A percentile compares a stretch with the other conserved stretches of the same genome.
Conservation (phyloP, 2,797 vertebrate species). For the Molossus alvarezi region DNA sequence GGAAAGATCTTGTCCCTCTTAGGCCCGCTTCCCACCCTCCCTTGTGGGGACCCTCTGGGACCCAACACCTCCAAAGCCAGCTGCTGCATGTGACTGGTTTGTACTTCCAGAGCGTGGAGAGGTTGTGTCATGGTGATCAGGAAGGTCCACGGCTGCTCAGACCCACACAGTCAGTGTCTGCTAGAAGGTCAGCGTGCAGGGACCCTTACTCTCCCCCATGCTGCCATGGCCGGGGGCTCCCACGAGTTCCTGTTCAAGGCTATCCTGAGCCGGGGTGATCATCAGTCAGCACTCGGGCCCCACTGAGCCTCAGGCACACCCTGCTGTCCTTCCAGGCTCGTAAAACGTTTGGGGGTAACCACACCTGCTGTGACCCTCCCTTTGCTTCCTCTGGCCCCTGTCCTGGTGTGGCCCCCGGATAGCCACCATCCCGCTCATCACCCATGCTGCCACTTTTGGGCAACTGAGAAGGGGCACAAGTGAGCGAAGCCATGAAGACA, state of each 20-base stretch:
- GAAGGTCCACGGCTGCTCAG: not conserved
- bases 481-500: fast-evolving
- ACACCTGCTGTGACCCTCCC: not conserved
- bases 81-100: fast-evolving
- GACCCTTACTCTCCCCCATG: not conserved
- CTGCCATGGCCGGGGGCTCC: not conserved
- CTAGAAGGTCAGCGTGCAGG: not conserved
- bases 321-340: not conserved
- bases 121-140: fast-evolving
- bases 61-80: not conserved
- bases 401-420: fast-evolving
- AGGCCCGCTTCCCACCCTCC: too few relatives aligned
- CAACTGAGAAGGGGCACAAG: not conserved
- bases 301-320: not conserved
- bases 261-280: not conserved
- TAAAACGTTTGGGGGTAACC: not conserved
- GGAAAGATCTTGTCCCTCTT: not conserved
- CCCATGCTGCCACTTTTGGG: fast-evolving
- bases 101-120: not conserved
- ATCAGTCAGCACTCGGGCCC: too few relatives aligned
- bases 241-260: not conserved
- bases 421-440: too few relatives aligned
- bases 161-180: not conserved
- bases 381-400: not conserved
- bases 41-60: not conserved